Percentiles rank a stretch among this genome's conserved stretches.
phyloP scores from a whole-genome alignment of 2,113 vertebrate species.

The Urocitellus parryii region DNA sequence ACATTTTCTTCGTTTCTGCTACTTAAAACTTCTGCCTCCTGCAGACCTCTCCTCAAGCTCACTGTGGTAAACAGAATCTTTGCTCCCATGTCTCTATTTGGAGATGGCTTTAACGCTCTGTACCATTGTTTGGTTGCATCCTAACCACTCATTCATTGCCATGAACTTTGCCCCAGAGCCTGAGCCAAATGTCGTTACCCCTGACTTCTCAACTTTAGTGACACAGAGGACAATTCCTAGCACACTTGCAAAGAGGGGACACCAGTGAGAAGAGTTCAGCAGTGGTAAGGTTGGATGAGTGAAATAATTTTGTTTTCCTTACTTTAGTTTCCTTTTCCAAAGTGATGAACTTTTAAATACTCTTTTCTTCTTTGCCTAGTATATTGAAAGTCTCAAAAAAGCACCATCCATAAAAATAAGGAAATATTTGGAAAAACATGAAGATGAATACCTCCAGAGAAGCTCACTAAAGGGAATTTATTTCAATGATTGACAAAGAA shows the following conservation, averaged over 20 bases:
- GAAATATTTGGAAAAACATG: background rate
- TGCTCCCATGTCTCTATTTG: background rate
- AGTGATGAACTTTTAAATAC: background rate
- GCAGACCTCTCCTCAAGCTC: background rate
- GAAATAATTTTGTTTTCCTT: background rate
- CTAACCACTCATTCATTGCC: background rate
- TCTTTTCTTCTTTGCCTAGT: background rate
- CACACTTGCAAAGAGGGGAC: background rate
- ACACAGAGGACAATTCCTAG: background rate
- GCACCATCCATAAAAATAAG: background rate
- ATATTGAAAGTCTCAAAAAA: background rate
- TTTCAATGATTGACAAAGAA: constrained; percentile 3
- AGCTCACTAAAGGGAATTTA: background rate
- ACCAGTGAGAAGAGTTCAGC: background rate
- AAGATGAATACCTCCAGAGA: background rate
- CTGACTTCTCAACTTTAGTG: background rate
- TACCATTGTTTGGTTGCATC: background rate
- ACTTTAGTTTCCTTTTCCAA: background rate
- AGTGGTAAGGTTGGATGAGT: background rate
- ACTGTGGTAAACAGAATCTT: background rate
- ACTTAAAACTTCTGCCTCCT: background rate
- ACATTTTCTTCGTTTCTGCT: background rate
- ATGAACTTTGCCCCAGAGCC: background rate
- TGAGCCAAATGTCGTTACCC: background rate
- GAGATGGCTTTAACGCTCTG: background rate